Conservation (phyloP, 2,888 invertebrate genomes). For the Cataglyphis altisquamis region DNA sequence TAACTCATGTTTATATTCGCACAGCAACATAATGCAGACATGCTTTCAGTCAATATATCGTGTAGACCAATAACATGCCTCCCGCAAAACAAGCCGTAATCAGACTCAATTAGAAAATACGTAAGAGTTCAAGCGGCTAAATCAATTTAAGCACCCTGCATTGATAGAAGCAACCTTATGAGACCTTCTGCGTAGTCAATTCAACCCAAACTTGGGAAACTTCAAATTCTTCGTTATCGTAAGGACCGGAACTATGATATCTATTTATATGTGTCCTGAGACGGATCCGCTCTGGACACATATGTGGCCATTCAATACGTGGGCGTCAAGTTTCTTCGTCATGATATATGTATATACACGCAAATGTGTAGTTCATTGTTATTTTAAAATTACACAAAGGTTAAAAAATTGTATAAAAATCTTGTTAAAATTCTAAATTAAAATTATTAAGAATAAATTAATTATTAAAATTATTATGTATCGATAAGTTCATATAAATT, state of each 20-base stretch:
- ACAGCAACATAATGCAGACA: slow-evolving; percentile 3
- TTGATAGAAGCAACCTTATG: slow-evolving; percentile 54
- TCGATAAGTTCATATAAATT: background rate
- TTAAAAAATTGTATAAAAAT: background rate
- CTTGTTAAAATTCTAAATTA: background rate
- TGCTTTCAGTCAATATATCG: slow-evolving; percentile 32
- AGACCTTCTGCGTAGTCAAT: slow-evolving; percentile 30
- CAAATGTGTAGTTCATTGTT: background rate
- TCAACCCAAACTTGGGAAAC: background rate
- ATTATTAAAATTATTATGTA: background rate
- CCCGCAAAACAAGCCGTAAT: slow-evolving; percentile 39
- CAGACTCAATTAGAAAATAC: slow-evolving; percentile 54
- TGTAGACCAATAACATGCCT: slow-evolving; percentile 17
- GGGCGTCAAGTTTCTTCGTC: background rate
- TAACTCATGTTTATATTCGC: background rate
- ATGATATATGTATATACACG: background rate
- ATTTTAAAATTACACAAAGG: background rate
- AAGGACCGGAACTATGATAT: slow-evolving; percentile 32
- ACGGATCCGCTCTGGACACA: background rate
- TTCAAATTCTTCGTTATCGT: background rate
- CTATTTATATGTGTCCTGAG: slow-evolving; percentile 20
- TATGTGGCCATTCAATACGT: background rate
- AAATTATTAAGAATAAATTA: background rate
- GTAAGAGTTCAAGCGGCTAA: slow-evolving; percentile 53
- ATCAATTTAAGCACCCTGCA: slow-evolving; percentile 55